phyloP scores from a whole-genome alignment of 2,797 vertebrate genomes.

The Anguilla megastoma region DNA sequence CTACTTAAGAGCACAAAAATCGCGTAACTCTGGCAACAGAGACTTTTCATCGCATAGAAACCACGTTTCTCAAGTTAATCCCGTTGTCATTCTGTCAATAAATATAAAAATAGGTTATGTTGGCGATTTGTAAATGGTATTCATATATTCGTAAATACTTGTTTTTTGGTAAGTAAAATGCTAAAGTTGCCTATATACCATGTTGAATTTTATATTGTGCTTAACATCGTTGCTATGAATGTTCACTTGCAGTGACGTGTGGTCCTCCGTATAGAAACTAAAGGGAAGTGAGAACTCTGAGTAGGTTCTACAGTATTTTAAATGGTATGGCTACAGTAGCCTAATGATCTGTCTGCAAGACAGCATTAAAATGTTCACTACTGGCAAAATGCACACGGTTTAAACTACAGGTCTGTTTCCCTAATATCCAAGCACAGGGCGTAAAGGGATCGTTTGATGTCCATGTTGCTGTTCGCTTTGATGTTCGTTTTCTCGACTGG shows the following conservation, averaged over 20 bases:
- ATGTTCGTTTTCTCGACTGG: conserved; percentile 78
- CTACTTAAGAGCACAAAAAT: conserved; percentile 41
- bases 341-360: not conserved
- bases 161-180: not conserved
- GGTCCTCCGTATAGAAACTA: conserved; percentile 52
- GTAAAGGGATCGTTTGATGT: conserved; percentile 87
- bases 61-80: conserved; percentile 25
- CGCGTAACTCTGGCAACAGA: conserved; percentile 39
- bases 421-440: conserved; percentile 88
- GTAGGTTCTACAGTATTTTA: not conserved
- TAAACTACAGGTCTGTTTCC: conserved; percentile 86
- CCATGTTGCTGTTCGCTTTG: conserved; percentile 85
- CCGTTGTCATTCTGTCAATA: not conserved
- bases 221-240: conserved; percentile 41
- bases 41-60: conserved; percentile 36
- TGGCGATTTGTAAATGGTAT: not conserved
- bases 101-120: not conserved
- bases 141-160: not conserved
- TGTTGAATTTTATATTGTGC: not conserved
- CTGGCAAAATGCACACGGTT: not conserved
- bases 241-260: conserved; percentile 54
- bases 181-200: not conserved
- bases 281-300: not conserved
- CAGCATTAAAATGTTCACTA: not conserved
- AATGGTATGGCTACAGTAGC: not conserved